These are phyloP conservation scores for Bombus soroeensis DNA, from an alignment of 1,140 invertebrate genomes.

Conservation along the genomic window DNA sequence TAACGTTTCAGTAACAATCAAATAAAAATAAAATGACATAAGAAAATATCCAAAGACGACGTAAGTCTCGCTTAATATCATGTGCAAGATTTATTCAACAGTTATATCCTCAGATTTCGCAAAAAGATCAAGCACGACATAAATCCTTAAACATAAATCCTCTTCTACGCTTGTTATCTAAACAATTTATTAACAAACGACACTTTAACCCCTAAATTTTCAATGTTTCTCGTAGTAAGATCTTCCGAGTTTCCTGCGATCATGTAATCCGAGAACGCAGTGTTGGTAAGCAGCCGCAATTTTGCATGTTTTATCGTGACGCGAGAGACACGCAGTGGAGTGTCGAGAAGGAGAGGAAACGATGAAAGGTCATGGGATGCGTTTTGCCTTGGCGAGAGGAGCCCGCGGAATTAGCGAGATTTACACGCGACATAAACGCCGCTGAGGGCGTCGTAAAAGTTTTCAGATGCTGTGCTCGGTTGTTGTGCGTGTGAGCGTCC, in stretches of 20 bases:
- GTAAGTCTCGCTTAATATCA: no score
- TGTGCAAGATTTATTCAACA: no score
- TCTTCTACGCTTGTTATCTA: background rate
- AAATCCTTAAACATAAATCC: no score
- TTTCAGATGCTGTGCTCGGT: slow-evolving; percentile 63
- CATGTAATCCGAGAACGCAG: background rate
- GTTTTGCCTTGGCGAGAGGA: slow-evolving; percentile 50
- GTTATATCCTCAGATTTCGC: background rate
- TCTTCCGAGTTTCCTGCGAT: background rate
- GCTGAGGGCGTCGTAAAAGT: slow-evolving; percentile 78
- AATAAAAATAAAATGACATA: no score
- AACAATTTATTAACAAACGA: background rate
- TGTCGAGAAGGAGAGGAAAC: slow-evolving; percentile 48
- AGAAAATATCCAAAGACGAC: no score
- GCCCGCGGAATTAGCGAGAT: slow-evolving; percentile 78
- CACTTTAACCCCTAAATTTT: background rate
- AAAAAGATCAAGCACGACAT: background rate
- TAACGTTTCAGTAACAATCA: no score
- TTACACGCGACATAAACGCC: slow-evolving; percentile 79
- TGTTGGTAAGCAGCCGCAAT: slow-evolving; percentile 45
- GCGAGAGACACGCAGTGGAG: slow-evolving; percentile 24
- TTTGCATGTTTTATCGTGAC: slow-evolving; percentile 61
- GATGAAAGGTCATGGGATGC: slow-evolving; percentile 58
- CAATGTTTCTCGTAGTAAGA: background rate
- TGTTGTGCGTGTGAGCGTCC: slow-evolving; percentile 37